Evolutionary conservation across 2,797 vertebrate genomes (phyloP).

Genomic region (Tapera naevia): DNA sequence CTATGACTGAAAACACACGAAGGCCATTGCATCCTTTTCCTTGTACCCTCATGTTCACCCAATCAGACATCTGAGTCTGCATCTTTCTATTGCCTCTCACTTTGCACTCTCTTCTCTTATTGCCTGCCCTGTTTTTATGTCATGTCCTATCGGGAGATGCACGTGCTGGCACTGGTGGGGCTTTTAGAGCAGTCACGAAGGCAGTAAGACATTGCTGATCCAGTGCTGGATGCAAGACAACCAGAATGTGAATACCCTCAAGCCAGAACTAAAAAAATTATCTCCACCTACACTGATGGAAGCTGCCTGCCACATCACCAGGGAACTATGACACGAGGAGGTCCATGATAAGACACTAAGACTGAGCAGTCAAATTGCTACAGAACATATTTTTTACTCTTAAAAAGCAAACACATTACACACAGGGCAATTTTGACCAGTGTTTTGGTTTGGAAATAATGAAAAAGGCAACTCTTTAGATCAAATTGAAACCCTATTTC

Average conservation of each 20-base stretch:
- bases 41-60: neutral
- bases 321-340: neutral
- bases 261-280: neutral
- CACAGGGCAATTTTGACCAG: neutral
- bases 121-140: neutral
- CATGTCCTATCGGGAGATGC: neutral
- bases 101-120: neutral
- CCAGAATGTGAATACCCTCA: neutral
- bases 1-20: neutral
- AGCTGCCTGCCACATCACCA: neutral
- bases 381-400: neutral
- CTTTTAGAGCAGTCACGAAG: neutral
- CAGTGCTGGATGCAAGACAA: neutral
- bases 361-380: neutral
- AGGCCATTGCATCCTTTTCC: neutral
- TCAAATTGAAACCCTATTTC: neutral
- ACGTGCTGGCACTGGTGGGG: neutral
- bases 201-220: neutral
- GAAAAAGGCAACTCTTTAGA: neutral
- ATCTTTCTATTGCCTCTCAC: neutral
- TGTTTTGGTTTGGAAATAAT: neutral
- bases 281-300: neutral
- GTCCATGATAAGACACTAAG: neutral
- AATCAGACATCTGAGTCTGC: neutral
- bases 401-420: neutral